Base-by-base conservation (phyloP, 2,797 vertebrate genomes). In the Dermochelys coriacea region DNA sequence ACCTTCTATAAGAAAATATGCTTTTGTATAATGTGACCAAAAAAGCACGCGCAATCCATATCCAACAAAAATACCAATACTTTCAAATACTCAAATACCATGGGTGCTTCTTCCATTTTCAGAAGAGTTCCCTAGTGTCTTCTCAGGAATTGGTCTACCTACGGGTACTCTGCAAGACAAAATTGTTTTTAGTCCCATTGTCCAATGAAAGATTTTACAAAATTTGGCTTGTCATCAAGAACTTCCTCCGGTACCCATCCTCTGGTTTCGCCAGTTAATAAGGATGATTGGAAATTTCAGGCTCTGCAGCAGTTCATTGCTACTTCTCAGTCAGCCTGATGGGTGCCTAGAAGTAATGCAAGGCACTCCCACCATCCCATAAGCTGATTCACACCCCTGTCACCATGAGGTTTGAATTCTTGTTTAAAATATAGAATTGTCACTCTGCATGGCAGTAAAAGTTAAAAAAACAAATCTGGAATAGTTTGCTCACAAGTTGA, bases 221-320 rank as follows among this genome's bases (percentile, higher is more conserved):
- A 84, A 51, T 45, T 15, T 89, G 52, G 25, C 12, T 1, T 4
- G 85, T 94, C 34, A 52, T 93, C 18, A 14, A n/a, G 61, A 93
- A 77, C 50, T 85, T 31, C 52, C n/a, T 1, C 2, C 79, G 49
- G 47, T 91, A 57, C 68, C 77, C 81, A 52, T 23, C 31, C 37
- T 84, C 61, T 2, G 1, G 15, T 52, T 34, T 9, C 31, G 47
- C 27, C 29, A 31, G 2, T 81, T 93, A 71, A 3, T 49, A 5
- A 47, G 50, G 61, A 37, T 84, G 77, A 18, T 29, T 85, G 84
- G 74, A 80, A 55, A 12, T 16, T 51, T 57, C 78, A 82, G 12
- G n/a, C 16, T 88, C 82, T 89, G 81, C 77, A 84, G 84, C 18
- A 25, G 68, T 86, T 86, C 19, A 4, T 54, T 89, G 47, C 84